Evolutionary conservation across 23 tunicate genomes (phyloP), one percentile per base, ranked within the genome.

Genomic region (Diplosoma virens): DNA sequence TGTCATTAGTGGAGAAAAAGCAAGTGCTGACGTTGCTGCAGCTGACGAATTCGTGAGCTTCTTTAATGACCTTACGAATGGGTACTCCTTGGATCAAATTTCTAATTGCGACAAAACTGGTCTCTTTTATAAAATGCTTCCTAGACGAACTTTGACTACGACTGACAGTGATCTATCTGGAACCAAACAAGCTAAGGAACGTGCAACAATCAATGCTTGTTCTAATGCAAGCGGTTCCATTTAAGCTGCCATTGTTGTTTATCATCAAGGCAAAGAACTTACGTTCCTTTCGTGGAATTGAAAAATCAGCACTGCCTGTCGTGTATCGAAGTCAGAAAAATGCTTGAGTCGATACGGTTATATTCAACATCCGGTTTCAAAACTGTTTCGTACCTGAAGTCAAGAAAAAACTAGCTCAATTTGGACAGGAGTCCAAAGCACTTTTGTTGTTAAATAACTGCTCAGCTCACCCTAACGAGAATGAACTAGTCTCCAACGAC

Each of bases 141-240:
- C 20, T 58, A 22, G 65, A 58, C 21, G 35, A 25, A 25, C n/a
- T 64, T 64, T 64, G 71, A 64, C 35, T 64, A 64, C 71, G 34
- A 64, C 16, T n/a, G 7, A 64, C 71, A 64, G 35, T 64, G 35
- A 64, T 64, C 71, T 36, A 28, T 64, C 71, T 64, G 71, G 71
- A 11, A 64, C 71, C 71, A 64, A 64, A 64, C 26, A 64, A 64
- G 71, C 71, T 25, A 64, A 64, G 20, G 71, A 64, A 36, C 35
- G 35, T 64, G 37, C 20, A 25, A 64, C 71, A 6, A 64, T 64
- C 4, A 64, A 25, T 28, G 34, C 71, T 9, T 64, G 71, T 64
- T 64, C 76, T 37, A 70, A 70, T 70, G 76, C 76, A 37, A 70
- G 76, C 34, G 76, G 76, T 14, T 37, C 76, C 56, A 70, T 70